These are phyloP conservation scores for Oryzias javanicus DNA, from an alignment of 2,113 vertebrate genomes.

Conservation along the genomic window DNA sequence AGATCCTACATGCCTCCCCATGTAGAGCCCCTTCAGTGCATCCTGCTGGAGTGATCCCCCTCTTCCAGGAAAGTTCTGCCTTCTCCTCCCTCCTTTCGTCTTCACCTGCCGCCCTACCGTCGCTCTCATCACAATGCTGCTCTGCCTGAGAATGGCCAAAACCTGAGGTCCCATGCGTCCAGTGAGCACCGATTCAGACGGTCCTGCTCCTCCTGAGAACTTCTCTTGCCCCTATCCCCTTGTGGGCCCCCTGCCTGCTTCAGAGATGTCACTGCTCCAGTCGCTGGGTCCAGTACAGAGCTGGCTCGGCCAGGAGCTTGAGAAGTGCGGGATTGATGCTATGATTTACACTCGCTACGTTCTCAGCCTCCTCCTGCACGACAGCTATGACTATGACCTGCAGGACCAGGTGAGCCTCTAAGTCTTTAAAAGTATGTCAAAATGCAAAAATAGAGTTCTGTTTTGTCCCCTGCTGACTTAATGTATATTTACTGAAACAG, in stretches of 20 bases:
- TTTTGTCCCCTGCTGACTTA: not conserved
- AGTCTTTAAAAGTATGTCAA: not conserved
- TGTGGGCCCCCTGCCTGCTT: conserved; percentile 82
- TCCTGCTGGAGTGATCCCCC: conserved; percentile 86
- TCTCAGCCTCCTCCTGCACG: conserved; percentile 98
- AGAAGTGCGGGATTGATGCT: conserved; percentile 99
- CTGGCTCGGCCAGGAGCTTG: conserved; percentile 99
- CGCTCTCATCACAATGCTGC: conserved; percentile 81
- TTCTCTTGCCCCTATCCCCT: conserved; percentile 83
- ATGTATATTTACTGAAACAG: not conserved
- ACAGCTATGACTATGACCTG: conserved; percentile 97
- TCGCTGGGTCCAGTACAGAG: conserved; percentile 98
- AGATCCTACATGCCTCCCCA: conserved; percentile 82
- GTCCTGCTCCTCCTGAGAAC: conserved; percentile 91
- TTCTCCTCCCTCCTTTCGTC: conserved; percentile 60
- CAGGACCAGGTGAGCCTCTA: conserved; percentile 91
- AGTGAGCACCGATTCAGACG: conserved; percentile 87
- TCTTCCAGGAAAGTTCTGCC: conserved; percentile 80
- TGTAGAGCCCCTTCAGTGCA: conserved; percentile 82
- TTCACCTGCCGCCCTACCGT: conserved; percentile 42
- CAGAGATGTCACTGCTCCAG: conserved; percentile 97
- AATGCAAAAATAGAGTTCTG: no score
- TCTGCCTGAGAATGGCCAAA: conserved; percentile 83
- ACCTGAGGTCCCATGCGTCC: conserved; percentile 96
- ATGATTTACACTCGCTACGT: conserved; percentile 99